Conservation (phyloP, 2,797 vertebrate species). For the Artibeus jamaicensis region DNA sequence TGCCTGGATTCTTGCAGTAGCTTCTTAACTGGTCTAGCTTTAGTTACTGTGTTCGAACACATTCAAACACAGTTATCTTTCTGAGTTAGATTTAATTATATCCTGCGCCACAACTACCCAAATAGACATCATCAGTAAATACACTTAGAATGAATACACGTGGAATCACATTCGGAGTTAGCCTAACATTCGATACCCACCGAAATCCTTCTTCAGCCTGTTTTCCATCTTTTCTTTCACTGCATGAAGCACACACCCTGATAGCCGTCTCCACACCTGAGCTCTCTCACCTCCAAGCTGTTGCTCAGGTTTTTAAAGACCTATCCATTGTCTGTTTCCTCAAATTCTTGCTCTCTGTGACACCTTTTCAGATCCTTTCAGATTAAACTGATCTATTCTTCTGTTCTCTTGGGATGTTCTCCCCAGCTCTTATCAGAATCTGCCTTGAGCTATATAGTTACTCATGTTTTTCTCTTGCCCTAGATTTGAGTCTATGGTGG, state of each 20-base stretch:
- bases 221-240: background rate
- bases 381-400: background rate
- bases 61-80: background rate
- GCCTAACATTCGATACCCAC: background rate
- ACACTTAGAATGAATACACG: background rate
- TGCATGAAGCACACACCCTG: accelerated
- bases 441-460: background rate
- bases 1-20: background rate
- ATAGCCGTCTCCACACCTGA: background rate
- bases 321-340: background rate
- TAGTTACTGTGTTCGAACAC: background rate
- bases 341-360: background rate
- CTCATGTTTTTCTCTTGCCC: background rate
- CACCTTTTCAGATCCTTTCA: background rate
- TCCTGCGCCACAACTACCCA: background rate
- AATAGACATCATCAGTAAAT: background rate
- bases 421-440: background rate
- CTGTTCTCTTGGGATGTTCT: background rate
- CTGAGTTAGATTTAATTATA: background rate
- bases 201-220: background rate
- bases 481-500: background rate
- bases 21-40: background rate
- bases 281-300: background rate
- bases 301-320: background rate
- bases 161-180: background rate